Base-by-base conservation (phyloP, 2,888 invertebrate genomes). In the Drosophila melanocephala region DNA sequence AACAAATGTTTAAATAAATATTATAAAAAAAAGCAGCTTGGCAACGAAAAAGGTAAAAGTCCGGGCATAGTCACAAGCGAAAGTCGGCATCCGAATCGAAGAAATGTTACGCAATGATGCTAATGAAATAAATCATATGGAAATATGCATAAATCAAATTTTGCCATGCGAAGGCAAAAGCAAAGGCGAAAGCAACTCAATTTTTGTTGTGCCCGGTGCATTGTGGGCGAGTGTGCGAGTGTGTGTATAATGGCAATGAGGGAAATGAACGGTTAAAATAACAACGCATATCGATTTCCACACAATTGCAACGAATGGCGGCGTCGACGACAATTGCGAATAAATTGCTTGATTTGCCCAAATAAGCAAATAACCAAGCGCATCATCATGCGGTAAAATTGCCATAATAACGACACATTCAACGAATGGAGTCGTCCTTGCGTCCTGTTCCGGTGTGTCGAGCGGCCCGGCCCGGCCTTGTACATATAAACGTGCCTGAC, bases 1-100 rank as follows among this genome's bases (percentile, higher is more conserved):
- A 88, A 81, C 89, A 87, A 89, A 89, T 89, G 89, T 87, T 89
- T 87, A 87, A 88, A 89, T 87, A 88, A 89, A 88, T 88, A 89
- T 88, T 85, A 89, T 85, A 84, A 84, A 84, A 44, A 47, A 47
- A 42, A 81, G 64, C 81, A 70, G 76, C 79, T 76, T 72, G 72
- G 59, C 76, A 72, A 70, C 57, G 66, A 70, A 77, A 79, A 86
- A 72, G 67, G 65, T 55, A 60, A 62, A 59, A 52, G 56, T 33
- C 26, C 55, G 44, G 16, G 44, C 32, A 19, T 12, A 55, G 44
- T 28, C 39, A 26, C 9, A 52, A 33, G 52, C 52, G 12, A 51
- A 51, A 47, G 58, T 35, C 35, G 35, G 51, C 26, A 51, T 52
- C 32, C 44, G 10, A 77, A 56, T 60, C 32, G 58, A 62, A 64